phyloP scores from a whole-genome alignment of 2,888 invertebrate species.

The Stenodema calcarata region DNA sequence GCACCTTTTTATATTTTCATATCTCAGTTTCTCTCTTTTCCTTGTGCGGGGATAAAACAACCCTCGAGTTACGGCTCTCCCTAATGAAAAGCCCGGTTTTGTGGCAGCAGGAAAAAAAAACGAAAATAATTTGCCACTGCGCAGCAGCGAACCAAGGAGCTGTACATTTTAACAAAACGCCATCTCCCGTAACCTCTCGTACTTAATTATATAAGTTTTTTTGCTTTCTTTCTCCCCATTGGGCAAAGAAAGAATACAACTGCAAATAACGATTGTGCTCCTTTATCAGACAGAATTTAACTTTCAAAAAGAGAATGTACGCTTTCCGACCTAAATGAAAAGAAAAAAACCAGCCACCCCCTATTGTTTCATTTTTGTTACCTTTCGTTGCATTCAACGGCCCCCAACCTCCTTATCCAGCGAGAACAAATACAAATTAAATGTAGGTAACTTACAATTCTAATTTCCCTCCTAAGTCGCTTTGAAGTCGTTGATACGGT shows the following conservation, averaged over 20 bases:
- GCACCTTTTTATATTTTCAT: conserved; percentile 16
- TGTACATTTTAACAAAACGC: conserved; percentile 16
- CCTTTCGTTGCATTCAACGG: background rate
- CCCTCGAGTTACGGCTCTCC: background rate
- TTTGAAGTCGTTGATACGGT: conserved; percentile 24
- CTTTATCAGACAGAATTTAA: conserved; percentile 37
- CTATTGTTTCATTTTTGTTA: conserved; percentile 18
- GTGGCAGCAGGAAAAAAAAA: background rate
- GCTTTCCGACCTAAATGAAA: conserved; percentile 15
- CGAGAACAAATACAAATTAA: conserved; percentile 24
- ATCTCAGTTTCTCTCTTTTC: background rate
- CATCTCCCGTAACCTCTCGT: background rate
- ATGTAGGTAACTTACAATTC: conserved; percentile 34
- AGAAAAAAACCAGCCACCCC: background rate
- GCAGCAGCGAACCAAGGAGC: background rate
- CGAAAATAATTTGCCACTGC: conserved; percentile 1
- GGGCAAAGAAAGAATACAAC: conserved; percentile 15
- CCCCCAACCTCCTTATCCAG: background rate
- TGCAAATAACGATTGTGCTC: conserved; percentile 35
- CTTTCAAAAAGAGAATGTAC: conserved; percentile 39
- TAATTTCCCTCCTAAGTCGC: conserved; percentile 20
- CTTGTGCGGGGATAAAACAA: background rate
- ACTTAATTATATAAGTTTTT: conserved; percentile 31
- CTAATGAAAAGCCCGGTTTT: conserved; percentile 7
- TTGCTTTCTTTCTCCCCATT: background rate